These are phyloP conservation scores for Papilio polyxenes DNA, from an alignment of 1,140 invertebrate species.

Conservation along the genomic window DNA sequence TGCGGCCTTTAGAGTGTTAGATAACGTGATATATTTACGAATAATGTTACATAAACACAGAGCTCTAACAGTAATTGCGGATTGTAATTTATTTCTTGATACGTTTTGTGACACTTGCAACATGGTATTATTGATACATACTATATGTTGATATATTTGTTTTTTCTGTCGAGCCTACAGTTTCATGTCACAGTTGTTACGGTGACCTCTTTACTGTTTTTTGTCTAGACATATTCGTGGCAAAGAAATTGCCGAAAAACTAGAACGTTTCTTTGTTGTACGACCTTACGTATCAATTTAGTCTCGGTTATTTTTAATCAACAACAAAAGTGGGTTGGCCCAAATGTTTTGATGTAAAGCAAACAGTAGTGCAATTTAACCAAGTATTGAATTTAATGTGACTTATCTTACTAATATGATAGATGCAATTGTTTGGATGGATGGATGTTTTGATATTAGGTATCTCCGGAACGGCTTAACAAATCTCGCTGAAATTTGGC, in stretches of 20 bases:
- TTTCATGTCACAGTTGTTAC: neutral
- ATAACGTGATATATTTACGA: neutral
- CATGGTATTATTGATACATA: neutral
- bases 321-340: neutral
- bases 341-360: neutral
- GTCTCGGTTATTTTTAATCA: neutral
- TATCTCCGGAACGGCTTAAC: no score
- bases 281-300: neutral
- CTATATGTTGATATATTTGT: neutral
- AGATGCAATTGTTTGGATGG: no score
- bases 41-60: neutral
- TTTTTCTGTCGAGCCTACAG: neutral
- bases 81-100: neutral
- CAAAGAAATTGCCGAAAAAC: slow-evolving; percentile 5
- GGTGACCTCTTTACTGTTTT: slow-evolving; percentile 17
- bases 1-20: no score
- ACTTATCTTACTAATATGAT: no score
- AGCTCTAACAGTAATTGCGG: neutral
- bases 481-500: no score
- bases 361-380: neutral
- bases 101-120: neutral
- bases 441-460: no score
- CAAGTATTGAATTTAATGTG: no score
- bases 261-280: slow-evolving; percentile 1
- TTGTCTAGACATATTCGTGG: neutral